These are phyloP conservation scores for Chlorospingus semifuscus DNA, from an alignment of 2,797 vertebrate genomes.

Conservation along the genomic window DNA sequence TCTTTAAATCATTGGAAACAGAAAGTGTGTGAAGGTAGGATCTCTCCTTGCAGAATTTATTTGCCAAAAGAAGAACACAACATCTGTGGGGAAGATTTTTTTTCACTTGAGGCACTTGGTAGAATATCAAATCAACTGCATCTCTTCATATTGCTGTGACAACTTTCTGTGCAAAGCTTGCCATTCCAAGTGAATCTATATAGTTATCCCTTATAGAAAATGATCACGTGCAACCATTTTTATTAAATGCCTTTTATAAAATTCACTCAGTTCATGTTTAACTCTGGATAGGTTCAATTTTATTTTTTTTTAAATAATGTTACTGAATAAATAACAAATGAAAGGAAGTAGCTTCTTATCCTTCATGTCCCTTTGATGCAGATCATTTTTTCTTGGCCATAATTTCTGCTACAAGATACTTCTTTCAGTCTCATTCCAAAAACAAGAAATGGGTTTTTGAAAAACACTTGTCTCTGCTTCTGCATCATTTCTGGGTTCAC, in stretches of 20 bases:
- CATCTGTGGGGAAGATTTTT: not conserved
- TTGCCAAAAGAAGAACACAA: not conserved
- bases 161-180: not conserved
- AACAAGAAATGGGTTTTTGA: not conserved
- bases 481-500: not conserved
- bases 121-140: not conserved
- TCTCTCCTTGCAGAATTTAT: not conserved
- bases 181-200: not conserved
- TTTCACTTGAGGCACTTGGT: not conserved
- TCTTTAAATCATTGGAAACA: not conserved
- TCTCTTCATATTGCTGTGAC: not conserved
- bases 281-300: not conserved
- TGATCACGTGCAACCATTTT: not conserved
- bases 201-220: not conserved
- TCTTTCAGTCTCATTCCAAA: not conserved
- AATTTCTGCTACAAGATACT: not conserved
- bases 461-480: not conserved
- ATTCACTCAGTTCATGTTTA: not conserved
- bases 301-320: rapidly evolving
- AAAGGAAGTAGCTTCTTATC: not conserved
- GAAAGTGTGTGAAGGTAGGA: not conserved
- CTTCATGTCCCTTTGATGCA: not conserved
- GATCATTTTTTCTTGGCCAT: not conserved
- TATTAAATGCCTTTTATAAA: not conserved
- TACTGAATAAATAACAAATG: not conserved